These are phyloP conservation scores for Hololepta plana DNA, from an alignment of 2,888 invertebrate genomes.

Conservation along the genomic window DNA sequence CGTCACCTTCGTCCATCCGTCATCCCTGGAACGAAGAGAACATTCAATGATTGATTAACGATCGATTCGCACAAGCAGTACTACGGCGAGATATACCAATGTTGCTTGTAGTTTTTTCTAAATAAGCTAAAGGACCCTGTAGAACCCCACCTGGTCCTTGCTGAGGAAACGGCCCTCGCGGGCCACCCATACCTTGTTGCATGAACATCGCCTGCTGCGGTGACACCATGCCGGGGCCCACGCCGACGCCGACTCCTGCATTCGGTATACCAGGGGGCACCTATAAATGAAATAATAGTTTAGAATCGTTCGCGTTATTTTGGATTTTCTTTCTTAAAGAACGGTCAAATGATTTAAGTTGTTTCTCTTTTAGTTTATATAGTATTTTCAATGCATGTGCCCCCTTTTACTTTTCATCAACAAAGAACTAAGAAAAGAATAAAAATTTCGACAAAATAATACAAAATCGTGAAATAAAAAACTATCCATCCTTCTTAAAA, in stretches of 20 bases:
- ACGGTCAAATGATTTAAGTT: too few species aligned
- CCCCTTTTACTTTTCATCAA: too few species aligned
- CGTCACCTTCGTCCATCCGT: constrained; percentile 74
- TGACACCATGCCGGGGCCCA: constrained; percentile 24
- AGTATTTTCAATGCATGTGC: too few species aligned
- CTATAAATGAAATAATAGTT: constrained; percentile 13
- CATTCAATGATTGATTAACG: constrained; percentile 5
- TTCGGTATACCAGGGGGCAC: constrained; percentile 20
- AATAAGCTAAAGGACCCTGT: constrained; percentile 69
- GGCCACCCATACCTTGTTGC: constrained; percentile 30
- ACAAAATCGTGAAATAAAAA: constrained; percentile 2
- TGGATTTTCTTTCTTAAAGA: too few species aligned
- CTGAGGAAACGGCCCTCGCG: constrained; percentile 31
- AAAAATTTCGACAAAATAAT: background rate
- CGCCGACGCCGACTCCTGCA: constrained; percentile 15
- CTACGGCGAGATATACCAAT: too few species aligned
- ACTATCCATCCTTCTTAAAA: constrained; percentile 2
- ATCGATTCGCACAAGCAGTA: background rate
- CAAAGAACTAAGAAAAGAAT: too few species aligned
- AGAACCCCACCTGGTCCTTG: constrained; percentile 35
- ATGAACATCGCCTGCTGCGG: constrained; percentile 36
- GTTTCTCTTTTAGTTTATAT: too few species aligned
- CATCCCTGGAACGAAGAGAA: constrained; percentile 36
- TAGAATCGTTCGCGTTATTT: background rate
- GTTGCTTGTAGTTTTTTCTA: constrained; percentile 82